Conservation (phyloP, 2,113 vertebrate species). For the Uria aalge region DNA sequence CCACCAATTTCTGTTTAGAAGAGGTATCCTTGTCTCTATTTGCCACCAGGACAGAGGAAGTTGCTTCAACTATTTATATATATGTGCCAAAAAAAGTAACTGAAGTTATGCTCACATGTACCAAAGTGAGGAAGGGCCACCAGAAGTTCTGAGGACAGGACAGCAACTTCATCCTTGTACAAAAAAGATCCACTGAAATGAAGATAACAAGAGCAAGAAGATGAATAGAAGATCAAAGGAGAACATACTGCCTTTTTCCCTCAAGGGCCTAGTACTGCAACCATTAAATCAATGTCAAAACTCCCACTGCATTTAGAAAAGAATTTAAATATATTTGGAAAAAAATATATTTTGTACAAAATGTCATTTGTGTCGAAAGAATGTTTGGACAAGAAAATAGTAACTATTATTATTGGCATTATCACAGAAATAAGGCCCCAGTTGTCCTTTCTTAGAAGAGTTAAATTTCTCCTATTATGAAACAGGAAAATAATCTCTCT, state of each 20-base stretch:
- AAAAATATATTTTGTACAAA: conserved; percentile 24
- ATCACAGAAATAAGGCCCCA: not conserved
- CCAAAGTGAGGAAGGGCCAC: not conserved
- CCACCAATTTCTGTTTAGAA: not conserved
- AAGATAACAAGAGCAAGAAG: not conserved
- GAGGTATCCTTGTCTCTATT: not conserved
- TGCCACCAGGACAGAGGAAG: not conserved
- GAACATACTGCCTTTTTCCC: not conserved
- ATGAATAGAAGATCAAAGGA: not conserved
- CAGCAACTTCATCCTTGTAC: not conserved
- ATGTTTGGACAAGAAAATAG: conserved; percentile 6
- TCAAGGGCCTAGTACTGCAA: not conserved
- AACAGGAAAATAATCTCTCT: conserved; percentile 48
- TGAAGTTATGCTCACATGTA: not conserved
- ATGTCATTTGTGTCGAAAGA: not conserved
- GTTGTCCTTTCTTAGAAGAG: conserved; percentile 49
- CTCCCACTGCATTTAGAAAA: conserved; percentile 15
- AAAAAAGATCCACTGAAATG: not conserved
- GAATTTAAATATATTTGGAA: conserved; percentile 24
- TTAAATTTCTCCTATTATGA: conserved; percentile 56
- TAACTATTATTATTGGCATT: conserved; percentile 43
- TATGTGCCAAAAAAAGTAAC: not conserved
- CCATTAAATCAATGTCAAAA: conserved; percentile 14
- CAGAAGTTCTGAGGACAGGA: not conserved
- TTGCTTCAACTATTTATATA: not conserved